phyloP scores from a whole-genome alignment of 2,113 vertebrate species.

The Sarotherodon lohbergeri region DNA sequence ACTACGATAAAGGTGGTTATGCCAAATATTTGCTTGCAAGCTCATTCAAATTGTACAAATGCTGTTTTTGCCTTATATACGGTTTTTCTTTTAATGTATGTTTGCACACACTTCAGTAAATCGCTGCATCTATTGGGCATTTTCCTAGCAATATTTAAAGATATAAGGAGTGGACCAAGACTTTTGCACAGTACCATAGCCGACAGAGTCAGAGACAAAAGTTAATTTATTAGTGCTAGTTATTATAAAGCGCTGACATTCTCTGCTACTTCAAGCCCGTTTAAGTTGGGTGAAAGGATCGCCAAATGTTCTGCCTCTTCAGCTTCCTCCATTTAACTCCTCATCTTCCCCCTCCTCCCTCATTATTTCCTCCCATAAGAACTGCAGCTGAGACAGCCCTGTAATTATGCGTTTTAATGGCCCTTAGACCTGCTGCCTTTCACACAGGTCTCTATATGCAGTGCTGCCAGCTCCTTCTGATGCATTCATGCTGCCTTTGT shows the following conservation, averaged over 20 bases:
- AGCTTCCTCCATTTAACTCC: neutral
- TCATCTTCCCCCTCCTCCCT: neutral
- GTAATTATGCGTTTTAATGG: slow-evolving; percentile 46
- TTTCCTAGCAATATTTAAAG: neutral
- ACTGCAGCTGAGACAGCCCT: neutral
- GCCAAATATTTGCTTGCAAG: neutral
- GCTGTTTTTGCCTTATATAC: rapidly evolving
- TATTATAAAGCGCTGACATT: neutral
- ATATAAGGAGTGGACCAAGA: neutral
- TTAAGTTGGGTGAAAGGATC: neutral
- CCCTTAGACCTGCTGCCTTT: slow-evolving; percentile 26
- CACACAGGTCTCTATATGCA: neutral
- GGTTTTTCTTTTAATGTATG: neutral
- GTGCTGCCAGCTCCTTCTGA: slow-evolving; percentile 4
- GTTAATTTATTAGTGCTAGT: neutral
- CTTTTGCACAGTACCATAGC: neutral
- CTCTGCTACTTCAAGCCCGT: neutral
- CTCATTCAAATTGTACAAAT: neutral
- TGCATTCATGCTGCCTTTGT: neutral
- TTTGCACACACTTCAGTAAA: neutral
- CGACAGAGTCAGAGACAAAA: neutral
- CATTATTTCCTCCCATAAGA: neutral
- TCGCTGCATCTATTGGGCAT: neutral
- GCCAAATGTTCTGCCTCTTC: slow-evolving; percentile 10
- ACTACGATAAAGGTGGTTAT: neutral